Base-by-base conservation (phyloP, 2,113 vertebrate genomes). In the Paralichthys olivaceus region DNA sequence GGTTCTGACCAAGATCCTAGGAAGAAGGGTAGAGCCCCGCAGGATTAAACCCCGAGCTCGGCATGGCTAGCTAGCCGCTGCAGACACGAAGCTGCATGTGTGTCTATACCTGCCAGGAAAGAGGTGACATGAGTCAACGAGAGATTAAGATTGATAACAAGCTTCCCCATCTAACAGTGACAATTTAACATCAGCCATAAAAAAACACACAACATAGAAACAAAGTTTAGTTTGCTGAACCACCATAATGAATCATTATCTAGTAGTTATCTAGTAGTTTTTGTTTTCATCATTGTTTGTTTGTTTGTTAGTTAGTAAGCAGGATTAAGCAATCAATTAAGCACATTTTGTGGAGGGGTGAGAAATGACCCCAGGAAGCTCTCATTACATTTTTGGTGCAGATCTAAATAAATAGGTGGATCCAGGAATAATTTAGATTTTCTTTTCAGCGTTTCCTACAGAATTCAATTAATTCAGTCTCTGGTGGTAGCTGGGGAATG, bases 31-130 rank as follows among this genome's bases (percentile, higher is more conserved):
- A 20, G n/a, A 60, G 51, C 15, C 23, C 75, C 49, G 61, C 28
- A 28, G 69, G 23, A 73, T 37, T 40, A 28, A 59, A 70, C 26
- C 47, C 34, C 55, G 79, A 85, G 66, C 75, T 29, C 63, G 83
- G 70, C 87, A 85, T 83, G 68, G 72, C 76, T 80, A 84, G 79
- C 78, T 84, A 43, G 76, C 87, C 7, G 68, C 69, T 59, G 72
- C 73, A 49, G 85, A 71, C 12, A 66, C 28, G 59, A 66, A 54
- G 34, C 51, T 29, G 65, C 69, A 68, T 55, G 64, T 47, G 81
- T 55, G 73, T 79, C 90, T 90, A 90, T 90, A 84, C 85, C 92
- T 92, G 81, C 43, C 77, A 58, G 7, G 79, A 54, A 79, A 84
- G 69, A 77, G 47, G 29, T 45, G 56, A 84, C 60, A 86, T 69